Base-by-base conservation (phyloP, 2,113 vertebrate species). In the Eulemur rufifrons region DNA sequence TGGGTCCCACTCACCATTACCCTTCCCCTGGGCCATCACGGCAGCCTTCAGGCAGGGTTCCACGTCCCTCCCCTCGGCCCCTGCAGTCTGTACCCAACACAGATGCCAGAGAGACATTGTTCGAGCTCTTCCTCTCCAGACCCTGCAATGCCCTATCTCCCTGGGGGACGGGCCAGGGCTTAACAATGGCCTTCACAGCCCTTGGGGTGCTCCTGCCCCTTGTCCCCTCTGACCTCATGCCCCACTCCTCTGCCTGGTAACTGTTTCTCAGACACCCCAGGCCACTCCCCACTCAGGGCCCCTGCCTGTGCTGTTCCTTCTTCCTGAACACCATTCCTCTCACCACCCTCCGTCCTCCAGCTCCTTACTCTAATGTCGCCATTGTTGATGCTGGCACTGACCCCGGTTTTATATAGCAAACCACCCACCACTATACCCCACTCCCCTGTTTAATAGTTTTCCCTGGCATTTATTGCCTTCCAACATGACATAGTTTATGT, bases 51-150 rank as follows among this genome's bases (percentile, higher is more conserved):
- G 6, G 2, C 42, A 8, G 88, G 54, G 7, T 20, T 25, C 54
- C 74, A 15, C 2, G n/a, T 0, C 39, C 63, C 42, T 8, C 10
- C 8, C 21, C 45, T 23, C 11, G 0, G 0, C 20, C 78, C 50
- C 47, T 61, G 14, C 21, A 1, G 11, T 42, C 63, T 37, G 2
- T 4, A 8, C 27, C 59, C 21, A 27, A 34, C 80, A 50, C 73
- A 29, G 82, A 52, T 12, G 21, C 27, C 27, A 20, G 27, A 80
- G 63, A 77, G 32, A 63, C 2, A 1, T 86, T 59, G 25, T 32
- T 32, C 23, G 20, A 45, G n/a, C 10, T n/a, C 54, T 8, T 78
- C 25, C 50, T 27, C 14, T 42, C 73, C 32, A 1, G 71, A 64
- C 71, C 37, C 74, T 47, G 66, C 50, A 39, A 2, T 15, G 20